Conservation (phyloP, 2,888 invertebrate genomes). For the Coecobrya sp. region DNA sequence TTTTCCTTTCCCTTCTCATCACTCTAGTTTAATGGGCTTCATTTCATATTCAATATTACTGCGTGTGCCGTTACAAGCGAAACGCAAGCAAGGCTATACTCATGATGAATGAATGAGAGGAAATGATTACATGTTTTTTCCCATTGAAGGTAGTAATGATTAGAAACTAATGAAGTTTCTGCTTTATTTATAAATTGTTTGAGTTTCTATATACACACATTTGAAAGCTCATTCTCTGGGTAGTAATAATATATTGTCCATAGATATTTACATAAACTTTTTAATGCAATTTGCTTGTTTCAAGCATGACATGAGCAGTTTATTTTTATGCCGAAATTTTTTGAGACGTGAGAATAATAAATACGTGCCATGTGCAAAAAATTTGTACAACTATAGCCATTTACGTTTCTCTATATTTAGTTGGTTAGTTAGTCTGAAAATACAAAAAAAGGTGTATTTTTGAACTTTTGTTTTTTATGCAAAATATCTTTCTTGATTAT, state of each 20-base stretch:
- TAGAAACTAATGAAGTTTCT: neutral
- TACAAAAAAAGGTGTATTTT: neutral
- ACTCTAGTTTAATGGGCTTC: neutral
- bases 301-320: neutral
- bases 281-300: conserved; percentile 10
- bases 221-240: neutral
- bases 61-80: no score
- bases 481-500: neutral
- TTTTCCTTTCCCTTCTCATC: conserved; percentile 35
- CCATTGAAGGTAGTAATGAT: conserved; percentile 28
- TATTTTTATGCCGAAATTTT: neutral
- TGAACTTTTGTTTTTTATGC: conserved; percentile 3
- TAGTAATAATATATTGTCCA: neutral
- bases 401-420: no score
- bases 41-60: no score
- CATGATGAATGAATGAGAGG: neutral
- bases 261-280: neutral
- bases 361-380: neutral
- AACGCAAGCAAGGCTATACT: neutral
- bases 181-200: neutral
- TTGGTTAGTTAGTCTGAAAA: no score
- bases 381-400: no score
- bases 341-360: neutral
- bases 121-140: conserved; percentile 38
- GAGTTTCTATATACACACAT: neutral